Conservation (phyloP, 37 sponge, comb jelly and placozoan species). For the Petrosia ficiformis region DNA sequence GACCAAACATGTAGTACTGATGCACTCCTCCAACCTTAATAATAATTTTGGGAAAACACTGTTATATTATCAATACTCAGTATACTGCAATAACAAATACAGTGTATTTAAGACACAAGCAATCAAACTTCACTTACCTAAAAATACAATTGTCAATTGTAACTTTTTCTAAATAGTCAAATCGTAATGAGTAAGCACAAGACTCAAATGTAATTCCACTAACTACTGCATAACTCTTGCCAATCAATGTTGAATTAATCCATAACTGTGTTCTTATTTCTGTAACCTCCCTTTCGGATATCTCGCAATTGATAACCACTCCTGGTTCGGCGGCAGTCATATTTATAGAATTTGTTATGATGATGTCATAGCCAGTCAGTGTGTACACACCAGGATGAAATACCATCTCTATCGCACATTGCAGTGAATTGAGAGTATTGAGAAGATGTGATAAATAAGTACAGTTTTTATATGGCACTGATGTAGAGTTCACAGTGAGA, state of each 20-base stretch:
- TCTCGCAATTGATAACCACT: slow-evolving; percentile 4
- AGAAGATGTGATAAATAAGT: too few relatives aligned
- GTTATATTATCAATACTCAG: too few relatives aligned
- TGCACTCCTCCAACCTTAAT: too few relatives aligned
- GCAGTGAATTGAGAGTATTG: too few relatives aligned
- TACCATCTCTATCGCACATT: background rate
- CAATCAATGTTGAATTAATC: slow-evolving; percentile 5
- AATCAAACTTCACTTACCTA: slow-evolving; percentile 15
- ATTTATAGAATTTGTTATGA: slow-evolving; percentile 5
- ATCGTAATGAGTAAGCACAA: slow-evolving; percentile 21
- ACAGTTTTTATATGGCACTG: too few relatives aligned
- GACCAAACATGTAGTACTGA: too few relatives aligned
- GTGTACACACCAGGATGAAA: slow-evolving; percentile 7
- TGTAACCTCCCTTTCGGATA: background rate
- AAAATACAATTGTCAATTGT: slow-evolving; percentile 39
- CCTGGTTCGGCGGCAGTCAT: background rate
- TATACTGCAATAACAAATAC: too few relatives aligned
- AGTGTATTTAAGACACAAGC: too few relatives aligned
- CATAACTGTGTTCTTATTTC: too few relatives aligned
- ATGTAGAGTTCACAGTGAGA: too few relatives aligned
- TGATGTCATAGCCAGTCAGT: background rate
- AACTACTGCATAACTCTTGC: background rate
- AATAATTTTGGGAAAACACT: too few relatives aligned
- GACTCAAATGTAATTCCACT: slow-evolving; percentile 23
- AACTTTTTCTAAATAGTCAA: slow-evolving; percentile 28